Base-by-base conservation (phyloP, 2,888 invertebrate species). In the Lithophane semibrunnea region DNA sequence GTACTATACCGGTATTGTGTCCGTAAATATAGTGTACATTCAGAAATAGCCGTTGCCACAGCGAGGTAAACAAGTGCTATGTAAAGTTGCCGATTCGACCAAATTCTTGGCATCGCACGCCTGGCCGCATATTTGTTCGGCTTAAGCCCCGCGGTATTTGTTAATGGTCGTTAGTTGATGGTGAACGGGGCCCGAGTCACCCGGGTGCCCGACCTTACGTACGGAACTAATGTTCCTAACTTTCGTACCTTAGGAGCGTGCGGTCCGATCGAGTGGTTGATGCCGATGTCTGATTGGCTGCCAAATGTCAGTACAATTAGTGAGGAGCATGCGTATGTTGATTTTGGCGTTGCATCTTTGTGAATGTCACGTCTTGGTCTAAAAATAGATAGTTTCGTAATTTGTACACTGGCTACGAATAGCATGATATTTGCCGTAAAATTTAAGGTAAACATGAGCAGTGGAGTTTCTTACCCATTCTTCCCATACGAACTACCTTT, bases 51-150 rank as follows among this genome's bases (percentile, higher is more conserved):
- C 88, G 90, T 88, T 88, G 88, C 86, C 87, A 78, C 80, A 80
- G 90, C 93, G 94, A 94, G 93, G 95, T 94, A 95, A 96, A 95
- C 95, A 94, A 94, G 93, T 92, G 92, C 92, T 90, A 88, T 90
- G 93, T 92, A 92, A 93, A 95, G 93, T 92, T 89, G 91, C 90
- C 92, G 92, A 92, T 91, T 93, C 92, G 91, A 92, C 93, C 92
- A 94, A 95, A 96, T 96, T 95, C 95, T 94, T 95, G 93, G 93
- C 94, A 94, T 94, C 92, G 92, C 91, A 79, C 87, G 89, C 90
- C 87, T 87, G 92, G 88, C 91, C 92, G 93, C 93, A 93, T 94
- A 93, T 93, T 94, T 94, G 91, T 87, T 89, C 89, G 86, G 87
- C 65, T 83, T 90, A 78, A 82, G 77, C 76, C 61, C 65, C 37